phyloP scores from a whole-genome alignment of 2,113 vertebrate species.

The Mus spicilegus region DNA sequence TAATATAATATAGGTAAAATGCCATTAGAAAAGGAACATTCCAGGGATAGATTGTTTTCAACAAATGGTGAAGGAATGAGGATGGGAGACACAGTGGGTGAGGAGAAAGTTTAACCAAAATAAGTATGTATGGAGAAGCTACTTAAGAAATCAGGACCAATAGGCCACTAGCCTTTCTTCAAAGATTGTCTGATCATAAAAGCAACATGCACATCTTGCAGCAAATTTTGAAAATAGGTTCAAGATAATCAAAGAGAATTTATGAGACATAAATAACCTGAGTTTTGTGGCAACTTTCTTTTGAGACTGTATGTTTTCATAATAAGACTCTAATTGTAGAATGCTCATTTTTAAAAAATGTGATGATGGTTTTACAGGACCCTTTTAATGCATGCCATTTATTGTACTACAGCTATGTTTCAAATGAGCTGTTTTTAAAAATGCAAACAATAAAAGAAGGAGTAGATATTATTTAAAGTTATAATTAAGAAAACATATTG shows the following conservation, averaged over 20 bases:
- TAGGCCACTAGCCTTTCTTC: constrained; percentile 11
- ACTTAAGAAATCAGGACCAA: background rate
- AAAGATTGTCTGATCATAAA: constrained; percentile 29
- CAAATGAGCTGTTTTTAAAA: constrained; percentile 59
- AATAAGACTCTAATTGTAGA: constrained; percentile 44
- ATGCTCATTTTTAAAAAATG: constrained; percentile 60
- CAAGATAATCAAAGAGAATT: constrained; percentile 58
- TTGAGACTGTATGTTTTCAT: constrained; percentile 42
- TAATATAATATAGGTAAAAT: background rate
- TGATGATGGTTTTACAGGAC: constrained; percentile 54
- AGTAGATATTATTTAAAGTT: constrained; percentile 49
- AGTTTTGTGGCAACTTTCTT: constrained; percentile 13
- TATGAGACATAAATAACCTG: constrained; percentile 59
- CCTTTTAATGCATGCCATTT: constrained; percentile 32
- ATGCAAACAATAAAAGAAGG: constrained; percentile 59
- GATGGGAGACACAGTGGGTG: background rate
- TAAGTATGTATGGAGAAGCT: background rate
- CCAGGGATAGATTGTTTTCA: background rate
- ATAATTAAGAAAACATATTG: constrained; percentile 77
- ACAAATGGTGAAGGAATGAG: background rate
- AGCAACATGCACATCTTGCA: background rate
- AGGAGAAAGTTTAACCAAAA: background rate
- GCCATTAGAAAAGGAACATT: background rate
- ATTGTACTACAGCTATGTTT: background rate
- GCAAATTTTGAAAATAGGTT: constrained; percentile 55